Percentiles rank a stretch among this genome's conserved stretches.
These are phyloP conservation scores for Calameuta idolon DNA, from an alignment of 2,888 invertebrate species.

Conservation along the genomic window DNA sequence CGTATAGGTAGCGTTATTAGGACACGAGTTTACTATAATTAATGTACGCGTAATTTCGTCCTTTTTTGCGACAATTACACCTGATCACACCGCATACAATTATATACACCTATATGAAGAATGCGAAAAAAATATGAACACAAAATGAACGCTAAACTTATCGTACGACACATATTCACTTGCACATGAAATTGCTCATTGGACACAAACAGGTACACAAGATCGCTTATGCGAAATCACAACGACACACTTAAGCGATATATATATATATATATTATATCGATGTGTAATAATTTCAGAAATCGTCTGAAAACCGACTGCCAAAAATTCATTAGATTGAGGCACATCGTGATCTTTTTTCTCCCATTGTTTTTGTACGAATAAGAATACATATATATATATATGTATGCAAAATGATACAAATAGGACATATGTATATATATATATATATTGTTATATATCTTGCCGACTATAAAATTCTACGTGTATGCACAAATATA, in stretches of 20 bases:
- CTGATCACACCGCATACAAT: not conserved
- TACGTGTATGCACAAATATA: conserved; percentile 10
- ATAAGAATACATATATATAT: not conserved
- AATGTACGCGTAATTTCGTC: not conserved
- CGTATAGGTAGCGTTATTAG: not conserved
- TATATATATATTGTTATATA: no score
- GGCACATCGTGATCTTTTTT: conserved; percentile 35
- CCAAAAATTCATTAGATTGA: conserved; percentile 44
- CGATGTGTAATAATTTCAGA: conserved; percentile 23
- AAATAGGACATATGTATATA: no score
- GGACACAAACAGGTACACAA: not conserved
- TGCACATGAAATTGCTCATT: not conserved
- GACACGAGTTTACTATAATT: not conserved
- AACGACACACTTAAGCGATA: not conserved
- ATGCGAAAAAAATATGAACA: not conserved
- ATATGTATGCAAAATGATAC: not conserved
- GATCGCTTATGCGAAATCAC: not conserved
- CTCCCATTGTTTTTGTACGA: not conserved
- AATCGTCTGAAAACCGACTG: conserved; percentile 44
- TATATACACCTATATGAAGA: not conserved
- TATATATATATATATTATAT: not conserved
- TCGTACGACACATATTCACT: not conserved
- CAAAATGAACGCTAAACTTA: not conserved
- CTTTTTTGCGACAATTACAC: not conserved
- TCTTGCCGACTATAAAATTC: not conserved